Evolutionary conservation across 2,888 invertebrate genomes (phyloP).

Genomic region (Busseola fusca): DNA sequence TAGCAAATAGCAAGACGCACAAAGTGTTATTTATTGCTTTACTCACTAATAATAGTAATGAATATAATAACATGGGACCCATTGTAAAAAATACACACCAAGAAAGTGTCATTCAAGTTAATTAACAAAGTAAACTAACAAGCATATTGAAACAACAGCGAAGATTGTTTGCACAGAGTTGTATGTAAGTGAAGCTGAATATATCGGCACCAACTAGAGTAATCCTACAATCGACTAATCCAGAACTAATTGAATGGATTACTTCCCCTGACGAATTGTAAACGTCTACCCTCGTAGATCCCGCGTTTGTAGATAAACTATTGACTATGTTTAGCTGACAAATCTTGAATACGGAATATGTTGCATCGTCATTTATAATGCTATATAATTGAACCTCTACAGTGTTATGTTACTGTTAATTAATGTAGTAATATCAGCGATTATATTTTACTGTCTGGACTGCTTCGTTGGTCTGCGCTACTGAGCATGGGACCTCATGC

Average conservation of each 20-base stretch:
- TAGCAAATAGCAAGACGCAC: background rate
- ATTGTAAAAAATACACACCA: background rate
- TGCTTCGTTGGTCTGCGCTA: too few species aligned
- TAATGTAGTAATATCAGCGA: background rate
- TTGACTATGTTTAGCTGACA: slow-evolving; percentile 29
- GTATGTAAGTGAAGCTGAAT: slow-evolving; percentile 50
- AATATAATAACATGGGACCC: background rate
- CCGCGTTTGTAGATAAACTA: slow-evolving; percentile 34
- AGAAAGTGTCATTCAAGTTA: background rate
- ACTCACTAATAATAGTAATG: background rate
- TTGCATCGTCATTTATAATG: background rate
- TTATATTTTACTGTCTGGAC: background rate
- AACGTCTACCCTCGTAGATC: slow-evolving; percentile 54
- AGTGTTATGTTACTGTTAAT: background rate
- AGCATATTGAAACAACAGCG: slow-evolving; percentile 16
- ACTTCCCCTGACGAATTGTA: slow-evolving; percentile 67
- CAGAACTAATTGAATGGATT: slow-evolving; percentile 78
- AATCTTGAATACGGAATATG: background rate
- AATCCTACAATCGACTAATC: slow-evolving; percentile 76
- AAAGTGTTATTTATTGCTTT: background rate
- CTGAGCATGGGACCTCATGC: too few species aligned
- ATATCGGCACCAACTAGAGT: slow-evolving; percentile 63
- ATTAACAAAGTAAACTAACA: slow-evolving; percentile 17
- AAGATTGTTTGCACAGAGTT: slow-evolving; percentile 39
- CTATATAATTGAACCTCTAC: background rate